A percentile compares a stretch with the other conserved stretches of the same genome.
These are phyloP conservation scores for Drosophila demipolita DNA, from an alignment of 2,888 invertebrate species.

Conservation along the genomic window DNA sequence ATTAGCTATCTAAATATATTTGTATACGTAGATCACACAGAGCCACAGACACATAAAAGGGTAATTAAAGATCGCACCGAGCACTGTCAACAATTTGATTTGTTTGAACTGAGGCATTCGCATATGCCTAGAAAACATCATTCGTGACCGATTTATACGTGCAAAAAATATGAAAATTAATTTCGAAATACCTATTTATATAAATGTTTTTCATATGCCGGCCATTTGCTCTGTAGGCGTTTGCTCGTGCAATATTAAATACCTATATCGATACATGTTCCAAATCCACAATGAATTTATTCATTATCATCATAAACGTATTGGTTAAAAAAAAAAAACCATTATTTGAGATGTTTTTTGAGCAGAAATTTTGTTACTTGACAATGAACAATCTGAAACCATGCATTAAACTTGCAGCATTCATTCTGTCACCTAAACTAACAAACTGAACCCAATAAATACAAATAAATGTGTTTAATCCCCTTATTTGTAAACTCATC, in stretches of 20 bases:
- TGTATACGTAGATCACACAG: neutral
- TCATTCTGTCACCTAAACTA: neutral
- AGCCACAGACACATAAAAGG: conserved; percentile 41
- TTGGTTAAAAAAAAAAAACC: neutral
- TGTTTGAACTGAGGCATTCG: conserved; percentile 68
- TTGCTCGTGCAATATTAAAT: conserved; percentile 5
- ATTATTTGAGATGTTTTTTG: neutral
- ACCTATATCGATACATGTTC: neutral
- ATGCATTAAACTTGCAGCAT: neutral
- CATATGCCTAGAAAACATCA: conserved; percentile 63
- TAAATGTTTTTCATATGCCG: conserved; percentile 53
- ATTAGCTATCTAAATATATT: conserved; percentile 41
- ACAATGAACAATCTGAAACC: neutral
- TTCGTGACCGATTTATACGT: conserved; percentile 57
- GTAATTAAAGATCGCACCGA: conserved; percentile 55
- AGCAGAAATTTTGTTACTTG: neutral
- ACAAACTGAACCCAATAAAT: neutral
- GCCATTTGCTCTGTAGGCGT: conserved; percentile 53
- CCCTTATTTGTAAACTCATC: neutral
- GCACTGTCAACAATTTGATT: conserved; percentile 70
- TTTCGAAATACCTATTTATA: conserved; percentile 67
- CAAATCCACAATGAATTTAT: conserved; percentile 6
- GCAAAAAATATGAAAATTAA: conserved; percentile 70
- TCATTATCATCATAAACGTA: neutral
- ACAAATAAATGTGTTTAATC: neutral